A percentile compares a stretch with the other conserved stretches of the same genome.
Evolutionary conservation across 2,113 vertebrate species (phyloP).

Genomic region (Petrocephalus zakoni): DNA sequence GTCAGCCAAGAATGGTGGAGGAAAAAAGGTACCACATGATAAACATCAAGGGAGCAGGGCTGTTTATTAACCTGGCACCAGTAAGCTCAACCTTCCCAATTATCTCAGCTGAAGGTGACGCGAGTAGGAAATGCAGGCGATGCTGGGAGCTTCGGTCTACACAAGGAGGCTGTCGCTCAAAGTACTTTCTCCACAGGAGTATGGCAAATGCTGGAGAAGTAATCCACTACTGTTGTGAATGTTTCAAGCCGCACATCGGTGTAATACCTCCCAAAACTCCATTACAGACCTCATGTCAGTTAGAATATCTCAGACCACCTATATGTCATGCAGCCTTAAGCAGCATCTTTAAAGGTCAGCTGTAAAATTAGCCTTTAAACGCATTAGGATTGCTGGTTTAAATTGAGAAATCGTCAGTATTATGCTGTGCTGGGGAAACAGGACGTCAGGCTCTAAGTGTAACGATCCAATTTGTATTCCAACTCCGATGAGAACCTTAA

Average conservation of each 20-base stretch:
- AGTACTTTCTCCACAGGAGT: not conserved
- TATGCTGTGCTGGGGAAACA: not conserved
- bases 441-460: not conserved
- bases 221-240: not conserved
- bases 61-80: slow-evolving; percentile 28
- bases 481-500: not conserved
- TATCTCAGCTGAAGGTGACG: slow-evolving; percentile 14
- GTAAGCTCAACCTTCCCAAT: slow-evolving; percentile 9
- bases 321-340: not conserved
- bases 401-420: not conserved
- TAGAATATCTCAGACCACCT: not conserved
- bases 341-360: not conserved
- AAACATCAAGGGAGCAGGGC: slow-evolving; percentile 14
- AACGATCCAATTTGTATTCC: not conserved
- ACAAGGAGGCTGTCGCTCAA: not conserved
- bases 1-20: slow-evolving; percentile 21
- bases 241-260: not conserved
- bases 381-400: not conserved
- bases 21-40: not conserved
- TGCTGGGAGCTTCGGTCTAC: not conserved
- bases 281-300: not conserved
- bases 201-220: not conserved
- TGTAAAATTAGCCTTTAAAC: slow-evolving; percentile 1
- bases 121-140: not conserved
- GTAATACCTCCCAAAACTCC: not conserved